phyloP scores from a whole-genome alignment of 2,797 vertebrate species.

The Cossypha heuglini region DNA sequence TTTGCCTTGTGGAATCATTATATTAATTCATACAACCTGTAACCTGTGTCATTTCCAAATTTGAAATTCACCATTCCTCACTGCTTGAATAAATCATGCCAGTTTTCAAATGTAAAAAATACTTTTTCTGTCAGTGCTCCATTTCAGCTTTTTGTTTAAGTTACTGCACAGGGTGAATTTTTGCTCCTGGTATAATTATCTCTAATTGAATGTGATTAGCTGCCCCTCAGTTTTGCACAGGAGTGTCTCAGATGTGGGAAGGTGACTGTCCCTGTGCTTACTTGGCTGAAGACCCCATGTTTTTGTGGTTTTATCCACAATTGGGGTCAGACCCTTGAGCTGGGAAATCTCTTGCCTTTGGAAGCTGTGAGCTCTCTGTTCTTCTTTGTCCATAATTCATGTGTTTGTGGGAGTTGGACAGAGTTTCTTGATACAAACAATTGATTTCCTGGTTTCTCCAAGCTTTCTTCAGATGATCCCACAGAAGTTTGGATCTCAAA shows the following conservation, averaged over 20 bases:
- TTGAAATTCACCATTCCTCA: neutral
- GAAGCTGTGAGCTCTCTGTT: neutral
- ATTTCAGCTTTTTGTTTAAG: neutral
- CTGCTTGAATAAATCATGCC: neutral
- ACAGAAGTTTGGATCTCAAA: neutral
- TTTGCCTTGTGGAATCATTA: neutral
- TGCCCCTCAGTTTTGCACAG: neutral
- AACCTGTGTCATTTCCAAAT: neutral
- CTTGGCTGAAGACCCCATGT: fast-evolving
- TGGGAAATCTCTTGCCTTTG: neutral
- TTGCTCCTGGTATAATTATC: neutral
- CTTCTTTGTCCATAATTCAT: neutral
- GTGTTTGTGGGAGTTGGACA: neutral
- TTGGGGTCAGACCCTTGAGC: neutral
- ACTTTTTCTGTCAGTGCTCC: neutral
- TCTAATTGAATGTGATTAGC: neutral
- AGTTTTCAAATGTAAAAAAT: neutral
- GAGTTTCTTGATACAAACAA: neutral
- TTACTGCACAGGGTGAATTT: neutral
- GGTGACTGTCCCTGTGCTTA: neutral
- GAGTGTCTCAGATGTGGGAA: neutral
- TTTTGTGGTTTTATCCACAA: neutral
- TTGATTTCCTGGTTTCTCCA: neutral
- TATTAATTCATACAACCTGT: neutral
- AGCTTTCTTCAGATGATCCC: neutral